Evolutionary conservation across 1,140 invertebrate genomes (phyloP), one percentile per base, ranked within the genome.

Genomic region (Ladona fulva): DNA sequence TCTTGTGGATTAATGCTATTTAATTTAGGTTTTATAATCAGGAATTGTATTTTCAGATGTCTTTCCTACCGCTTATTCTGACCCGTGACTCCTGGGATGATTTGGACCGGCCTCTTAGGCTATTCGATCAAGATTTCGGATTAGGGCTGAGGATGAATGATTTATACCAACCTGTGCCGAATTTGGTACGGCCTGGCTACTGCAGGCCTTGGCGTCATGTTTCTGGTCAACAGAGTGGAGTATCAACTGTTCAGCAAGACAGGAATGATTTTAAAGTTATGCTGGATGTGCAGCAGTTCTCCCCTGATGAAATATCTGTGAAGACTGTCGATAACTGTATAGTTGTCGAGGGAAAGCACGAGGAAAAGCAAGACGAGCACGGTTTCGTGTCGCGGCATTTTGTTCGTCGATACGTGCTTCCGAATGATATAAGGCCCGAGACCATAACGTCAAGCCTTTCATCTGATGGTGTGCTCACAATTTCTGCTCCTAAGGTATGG

Each of bases 21-120:
- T 6, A 3, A 66, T 66, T 19, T 5, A 6, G 14, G 3, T 66
- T 5, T 1, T 66, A 1, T 66, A 19, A 66, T 66, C 29, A 37
- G 29, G 8, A 8, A 5, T 37, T 37, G 8, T 12, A 3, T 1
- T 66, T 66, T 6, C 52, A 66, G 52, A 94, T 94, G 92, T 93
- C 92, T 80, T 85, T 93, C 81, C 92, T 94, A 76, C 92, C 92
- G 75, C 85, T 94, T 82, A 87, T 92, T 84, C 94, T 92, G 86
- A n/a, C n/a, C n/a, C 92, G 92, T 78, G 92, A 94, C 81, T 94
- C 92, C 92, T 94, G 92, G 93, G 92, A 93, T 84, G 92, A 94
- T 79, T 89, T 91, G 80, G 88, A 89, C 74, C 88, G 92, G 42
- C 90, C 91, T 25, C 92, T 91, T 22, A 86, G 92, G 74, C 85